Evolutionary conservation across 2,888 invertebrate genomes (phyloP), one percentile per base, ranked within the genome.

Genomic region (Papilio gigon): DNA sequence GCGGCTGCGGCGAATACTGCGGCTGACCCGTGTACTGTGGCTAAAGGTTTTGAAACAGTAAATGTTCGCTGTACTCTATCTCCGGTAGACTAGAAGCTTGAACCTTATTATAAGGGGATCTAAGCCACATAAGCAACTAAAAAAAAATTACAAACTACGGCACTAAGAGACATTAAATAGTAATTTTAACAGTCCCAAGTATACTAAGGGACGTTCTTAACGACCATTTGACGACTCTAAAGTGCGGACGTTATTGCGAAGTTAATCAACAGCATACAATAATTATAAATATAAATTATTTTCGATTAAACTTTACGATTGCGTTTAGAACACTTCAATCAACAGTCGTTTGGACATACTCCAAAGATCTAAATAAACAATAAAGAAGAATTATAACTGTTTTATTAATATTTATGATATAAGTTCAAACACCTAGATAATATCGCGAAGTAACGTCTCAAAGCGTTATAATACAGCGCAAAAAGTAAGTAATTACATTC

Each of bases 1-100:
- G 81, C 2, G 77, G 76, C 67, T 79, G 78, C 0, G 78, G 81
- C 2, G 81, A 81, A 74, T 79, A 81, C 72, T 83, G 83, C 30
- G 80, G 37, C 37, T 37, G 37, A 37, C 37, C 53, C 30, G 53
- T 56, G 53, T 56, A 56, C 53, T 56, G 53, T 30, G 53, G 53
- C 53, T 56, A 30, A 9, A 56, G 27, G 47, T 22, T n/a, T n/a
- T n/a, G n/a, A n/a, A n/a, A n/a, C 4, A 35, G 33, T 35, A 35
- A 35, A 35, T 6, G 33, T 35, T 4, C 11, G 4, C 33, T 44
- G 11, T 20, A 44, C 44, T 11, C 4, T 14, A 27, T 0, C 12
- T 53, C 17, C 14, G 5, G 27, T 44, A 2, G 8, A 0, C 1
- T 44, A 44, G 1, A 5, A 47, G 22, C 17, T 8, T 11, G 11